Evolutionary conservation across 2,888 invertebrate species (phyloP).

Genomic region (Phymatocera aterrima): DNA sequence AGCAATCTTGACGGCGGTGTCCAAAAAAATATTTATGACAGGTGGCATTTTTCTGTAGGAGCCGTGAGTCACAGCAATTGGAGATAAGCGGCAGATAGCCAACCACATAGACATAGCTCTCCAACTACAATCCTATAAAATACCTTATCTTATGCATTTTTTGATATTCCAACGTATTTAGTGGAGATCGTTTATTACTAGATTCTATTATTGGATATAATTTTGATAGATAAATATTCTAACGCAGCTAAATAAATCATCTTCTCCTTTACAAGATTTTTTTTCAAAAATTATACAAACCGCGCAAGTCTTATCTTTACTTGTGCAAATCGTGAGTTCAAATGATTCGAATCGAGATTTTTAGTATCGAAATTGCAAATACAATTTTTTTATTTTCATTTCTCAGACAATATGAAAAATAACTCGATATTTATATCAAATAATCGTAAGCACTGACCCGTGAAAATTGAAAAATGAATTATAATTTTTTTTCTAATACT

Average conservation of each 20-base stretch:
- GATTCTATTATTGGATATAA: neutral
- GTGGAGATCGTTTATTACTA: neutral
- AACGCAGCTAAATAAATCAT: neutral
- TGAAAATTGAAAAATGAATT: neutral
- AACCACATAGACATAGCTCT: neutral
- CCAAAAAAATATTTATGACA: slow-evolving; percentile 2
- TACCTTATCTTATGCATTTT: neutral
- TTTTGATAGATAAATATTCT: neutral
- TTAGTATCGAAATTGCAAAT: neutral
- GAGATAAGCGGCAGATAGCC: neutral
- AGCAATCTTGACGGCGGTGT: neutral
- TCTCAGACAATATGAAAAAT: neutral
- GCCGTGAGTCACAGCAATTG: neutral
- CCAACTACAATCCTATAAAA: neutral
- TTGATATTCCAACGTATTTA: neutral
- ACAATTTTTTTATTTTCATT: slow-evolving; percentile 5
- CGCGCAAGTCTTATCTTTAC: no score
- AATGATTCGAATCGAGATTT: neutral
- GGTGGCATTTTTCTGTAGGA: slow-evolving; percentile 17
- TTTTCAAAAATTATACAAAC: no score
- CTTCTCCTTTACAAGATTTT: no score
- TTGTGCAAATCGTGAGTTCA: no score
- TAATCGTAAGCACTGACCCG: neutral
- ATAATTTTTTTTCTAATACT: neutral
- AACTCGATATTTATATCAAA: neutral